Conservation (phyloP, 2,113 vertebrate species). For the Lophochroa leadbeateri region DNA sequence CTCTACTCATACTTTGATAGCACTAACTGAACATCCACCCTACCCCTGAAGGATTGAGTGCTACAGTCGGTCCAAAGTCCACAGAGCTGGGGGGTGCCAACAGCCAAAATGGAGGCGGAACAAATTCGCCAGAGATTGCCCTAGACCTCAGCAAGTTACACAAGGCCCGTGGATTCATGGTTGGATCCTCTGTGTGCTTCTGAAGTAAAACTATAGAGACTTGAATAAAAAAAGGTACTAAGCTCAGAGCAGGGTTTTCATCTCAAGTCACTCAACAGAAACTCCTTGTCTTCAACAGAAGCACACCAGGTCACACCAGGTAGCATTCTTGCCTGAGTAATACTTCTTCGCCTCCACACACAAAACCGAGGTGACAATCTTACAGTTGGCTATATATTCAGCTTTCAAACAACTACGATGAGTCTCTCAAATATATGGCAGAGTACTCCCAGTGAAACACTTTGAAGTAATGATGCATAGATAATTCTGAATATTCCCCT, state of each 20-base stretch:
- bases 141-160: neutral
- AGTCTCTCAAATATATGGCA: slow-evolving; percentile 26
- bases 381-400: slow-evolving; percentile 3
- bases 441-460: neutral
- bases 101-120: neutral
- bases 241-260: neutral
- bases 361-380: slow-evolving; percentile 6
- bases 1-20: neutral
- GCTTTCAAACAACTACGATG: slow-evolving; percentile 5
- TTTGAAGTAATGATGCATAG: slow-evolving; percentile 40
- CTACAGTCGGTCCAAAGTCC: neutral
- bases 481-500: slow-evolving; percentile 27
- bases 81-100: neutral
- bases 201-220: neutral
- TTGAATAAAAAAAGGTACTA: neutral
- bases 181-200: neutral
- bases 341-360: neutral
- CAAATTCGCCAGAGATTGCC: neutral
- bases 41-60: neutral
- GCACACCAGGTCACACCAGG: neutral
- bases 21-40: neutral
- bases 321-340: neutral
- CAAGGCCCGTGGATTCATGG: accelerated
- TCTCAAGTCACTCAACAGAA: neutral
- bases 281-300: neutral